phyloP scores from a whole-genome alignment of 2,797 vertebrate genomes.

The Ctenosaura bakeri region DNA sequence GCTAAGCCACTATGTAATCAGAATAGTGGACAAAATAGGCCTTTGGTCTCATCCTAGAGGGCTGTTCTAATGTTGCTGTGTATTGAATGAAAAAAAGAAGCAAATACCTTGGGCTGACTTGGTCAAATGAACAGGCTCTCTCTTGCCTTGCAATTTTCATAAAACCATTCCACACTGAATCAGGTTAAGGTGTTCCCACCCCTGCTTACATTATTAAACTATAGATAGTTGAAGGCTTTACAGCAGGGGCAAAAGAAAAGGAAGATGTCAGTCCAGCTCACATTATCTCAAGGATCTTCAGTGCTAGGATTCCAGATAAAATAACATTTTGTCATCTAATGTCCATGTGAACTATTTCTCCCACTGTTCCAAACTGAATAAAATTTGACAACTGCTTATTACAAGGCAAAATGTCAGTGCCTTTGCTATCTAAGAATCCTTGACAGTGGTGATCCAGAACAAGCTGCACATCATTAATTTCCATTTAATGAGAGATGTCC shows the following conservation, averaged over 20 bases:
- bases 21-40: neutral
- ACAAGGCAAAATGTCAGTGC: neutral
- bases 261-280: neutral
- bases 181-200: no score
- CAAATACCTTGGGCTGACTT: neutral
- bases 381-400: neutral
- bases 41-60: neutral
- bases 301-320: neutral
- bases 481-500: conserved; percentile 18
- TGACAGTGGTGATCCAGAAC: neutral
- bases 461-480: neutral
- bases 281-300: neutral
- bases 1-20: neutral
- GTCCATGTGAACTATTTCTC: neutral
- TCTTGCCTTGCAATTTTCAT: neutral
- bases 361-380: neutral
- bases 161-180: neutral
- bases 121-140: neutral
- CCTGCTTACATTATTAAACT: neutral
- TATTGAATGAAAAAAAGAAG: neutral
- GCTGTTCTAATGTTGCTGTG: neutral
- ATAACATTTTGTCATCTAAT: neutral
- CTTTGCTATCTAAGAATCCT: neutral
- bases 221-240: neutral
- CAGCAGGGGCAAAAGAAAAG: no score